Evolutionary conservation across 1,140 invertebrate genomes (phyloP).

Genomic region (Scaptomyza pallida): DNA sequence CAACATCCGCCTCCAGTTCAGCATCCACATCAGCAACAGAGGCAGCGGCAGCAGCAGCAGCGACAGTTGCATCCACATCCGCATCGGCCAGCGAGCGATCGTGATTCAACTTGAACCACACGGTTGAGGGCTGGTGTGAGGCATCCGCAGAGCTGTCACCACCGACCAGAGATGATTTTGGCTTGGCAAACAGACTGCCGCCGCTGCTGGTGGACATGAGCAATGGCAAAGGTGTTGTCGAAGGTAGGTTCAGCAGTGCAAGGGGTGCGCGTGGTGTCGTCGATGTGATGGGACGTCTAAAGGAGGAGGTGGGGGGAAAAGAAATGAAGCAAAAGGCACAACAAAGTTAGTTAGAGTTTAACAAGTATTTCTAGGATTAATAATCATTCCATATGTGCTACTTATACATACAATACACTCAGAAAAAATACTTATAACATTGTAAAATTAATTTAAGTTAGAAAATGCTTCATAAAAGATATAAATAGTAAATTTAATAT

Average conservation of each 20-base stretch:
- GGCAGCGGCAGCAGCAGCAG: slow-evolving; percentile 28
- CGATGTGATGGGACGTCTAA: slow-evolving; percentile 81
- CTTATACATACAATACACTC: slow-evolving; percentile 1
- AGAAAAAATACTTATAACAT: no score
- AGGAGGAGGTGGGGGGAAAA: neutral
- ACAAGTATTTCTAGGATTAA: neutral
- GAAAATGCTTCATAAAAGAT: no score
- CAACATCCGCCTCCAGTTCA: slow-evolving; percentile 40
- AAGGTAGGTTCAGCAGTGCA: slow-evolving; percentile 50
- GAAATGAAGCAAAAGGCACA: neutral
- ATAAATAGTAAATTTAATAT: no score
- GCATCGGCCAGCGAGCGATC: slow-evolving; percentile 67
- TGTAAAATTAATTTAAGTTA: neutral
- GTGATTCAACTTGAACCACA: slow-evolving; percentile 77
- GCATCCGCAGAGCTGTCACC: slow-evolving; percentile 34
- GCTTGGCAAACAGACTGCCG: slow-evolving; percentile 56
- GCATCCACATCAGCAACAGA: slow-evolving; percentile 44
- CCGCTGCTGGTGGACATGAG: slow-evolving; percentile 70
- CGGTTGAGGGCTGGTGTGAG: slow-evolving; percentile 68
- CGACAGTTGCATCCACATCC: slow-evolving; percentile 17
- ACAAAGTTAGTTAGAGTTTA: neutral
- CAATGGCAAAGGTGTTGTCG: slow-evolving; percentile 74
- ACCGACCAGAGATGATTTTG: slow-evolving; percentile 53
- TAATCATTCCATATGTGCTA: neutral
- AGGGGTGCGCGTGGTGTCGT: slow-evolving; percentile 69